phyloP scores from a whole-genome alignment of 2,888 invertebrate species.

The Baronia brevicornis region DNA sequence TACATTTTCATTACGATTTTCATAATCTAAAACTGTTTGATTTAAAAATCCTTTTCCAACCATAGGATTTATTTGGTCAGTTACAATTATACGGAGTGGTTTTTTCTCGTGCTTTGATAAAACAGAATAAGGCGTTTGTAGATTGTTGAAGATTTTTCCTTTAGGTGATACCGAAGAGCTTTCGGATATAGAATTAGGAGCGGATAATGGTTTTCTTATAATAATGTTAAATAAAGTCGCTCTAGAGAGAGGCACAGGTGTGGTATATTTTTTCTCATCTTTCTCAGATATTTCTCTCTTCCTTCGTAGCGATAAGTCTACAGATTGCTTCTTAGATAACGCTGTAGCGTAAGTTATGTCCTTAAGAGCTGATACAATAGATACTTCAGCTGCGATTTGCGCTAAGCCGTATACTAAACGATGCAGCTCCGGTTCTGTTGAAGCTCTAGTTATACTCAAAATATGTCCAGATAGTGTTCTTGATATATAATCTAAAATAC shows the following conservation, averaged over 20 bases:
- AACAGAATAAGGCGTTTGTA: conserved; percentile 44
- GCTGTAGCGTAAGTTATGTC: conserved; percentile 61
- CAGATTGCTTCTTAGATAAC: conserved; percentile 61
- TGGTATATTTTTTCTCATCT: conserved; percentile 21
- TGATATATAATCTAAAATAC: conserved; percentile 66
- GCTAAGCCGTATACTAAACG: conserved; percentile 62
- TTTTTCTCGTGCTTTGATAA: conserved; percentile 38
- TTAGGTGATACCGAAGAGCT: conserved; percentile 15
- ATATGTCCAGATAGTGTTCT: conserved; percentile 62
- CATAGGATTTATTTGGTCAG: conserved; percentile 20
- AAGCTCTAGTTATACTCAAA: conserved; percentile 52
- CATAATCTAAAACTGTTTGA: conserved; percentile 54
- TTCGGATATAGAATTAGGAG: conserved; percentile 5
- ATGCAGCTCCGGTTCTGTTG: conserved; percentile 67
- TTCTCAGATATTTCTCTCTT: conserved; percentile 40
- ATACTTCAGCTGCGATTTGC: conserved; percentile 67
- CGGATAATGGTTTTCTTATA: conserved; percentile 38
- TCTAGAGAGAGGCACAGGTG: conserved; percentile 21
- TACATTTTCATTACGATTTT: conserved; percentile 32
- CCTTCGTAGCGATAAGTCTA: conserved; percentile 54
- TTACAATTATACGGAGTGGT: conserved; percentile 37
- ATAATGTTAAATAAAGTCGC: conserved; percentile 42
- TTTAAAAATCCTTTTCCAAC: conserved; percentile 54
- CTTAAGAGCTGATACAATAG: conserved; percentile 63
- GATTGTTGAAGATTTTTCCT: conserved; percentile 16